Base-by-base conservation (phyloP, 1,140 invertebrate species). In the Drosophila burlai region DNA sequence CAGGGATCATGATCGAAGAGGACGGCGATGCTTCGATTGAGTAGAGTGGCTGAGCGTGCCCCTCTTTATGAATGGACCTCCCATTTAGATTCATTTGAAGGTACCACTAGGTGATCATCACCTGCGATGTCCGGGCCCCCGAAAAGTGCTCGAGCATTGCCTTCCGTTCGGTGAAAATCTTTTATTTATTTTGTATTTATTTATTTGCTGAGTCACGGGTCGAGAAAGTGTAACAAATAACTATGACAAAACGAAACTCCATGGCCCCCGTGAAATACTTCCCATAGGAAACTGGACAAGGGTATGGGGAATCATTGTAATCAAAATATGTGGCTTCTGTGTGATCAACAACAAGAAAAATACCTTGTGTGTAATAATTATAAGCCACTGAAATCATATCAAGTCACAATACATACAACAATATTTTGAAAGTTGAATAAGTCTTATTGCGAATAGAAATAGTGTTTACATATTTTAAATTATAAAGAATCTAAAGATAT, bases 171-270 rank as follows among this genome's bases (percentile, higher is more conserved):
- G 74, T 66, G 79, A 75, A 81, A 76, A 65, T 49, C 43, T 65
- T 68, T 68, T 49, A 50, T 62, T 64, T 45, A 72, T 64, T 55
- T 68, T 52, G 13, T 24, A 59, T 61, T 45, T 60, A 58, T 31
- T 58, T 76, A 57, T 66, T 11, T 59, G 74, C 74, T 52, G 75
- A 74, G 40, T 83, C 76, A 81, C 43, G 55, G 47, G 36, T 36
- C 76, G 81, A 80, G 81, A 83, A 83, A 83, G 81, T 83, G 81
- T 83, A 71, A 68, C 81, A 76, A 80, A 80, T 83, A 76, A 42
- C 47, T 75, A 55, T 71, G 63, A 79, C 75, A 75, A 78, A 52
- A 69, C 31, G 66, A 57, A 61, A 61, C 40, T 54, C n/a, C 1
- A 34, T 8, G 50, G 50, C 29, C 31, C 50, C 21, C 34, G 15